These are phyloP conservation scores for Pristionchus mayeri DNA, from an alignment of 2,888 invertebrate genomes.

Conservation along the genomic window DNA sequence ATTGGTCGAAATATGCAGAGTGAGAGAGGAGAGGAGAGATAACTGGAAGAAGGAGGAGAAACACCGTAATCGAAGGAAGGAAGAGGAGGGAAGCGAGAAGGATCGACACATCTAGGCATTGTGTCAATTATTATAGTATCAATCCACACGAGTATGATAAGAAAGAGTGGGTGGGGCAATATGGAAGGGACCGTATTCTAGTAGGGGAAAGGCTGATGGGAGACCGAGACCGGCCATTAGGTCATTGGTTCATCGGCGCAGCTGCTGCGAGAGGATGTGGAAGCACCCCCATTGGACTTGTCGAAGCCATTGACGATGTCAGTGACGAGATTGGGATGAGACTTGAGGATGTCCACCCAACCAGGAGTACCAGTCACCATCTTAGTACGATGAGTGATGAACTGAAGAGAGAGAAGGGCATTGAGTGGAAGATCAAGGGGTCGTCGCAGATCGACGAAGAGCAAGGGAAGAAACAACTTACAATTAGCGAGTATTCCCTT, in stretches of 20 bases:
- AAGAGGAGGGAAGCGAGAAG: not conserved
- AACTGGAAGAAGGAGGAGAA: not conserved
- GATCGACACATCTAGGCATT: not conserved
- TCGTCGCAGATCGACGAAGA: too few species aligned
- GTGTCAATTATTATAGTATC: not conserved
- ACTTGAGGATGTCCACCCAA: conserved; percentile 67
- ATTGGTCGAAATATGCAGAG: conserved; percentile 29
- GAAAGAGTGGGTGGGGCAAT: conserved; percentile 13
- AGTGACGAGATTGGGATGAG: conserved; percentile 72
- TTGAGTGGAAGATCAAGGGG: too few species aligned
- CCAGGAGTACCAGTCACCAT: conserved; percentile 64
- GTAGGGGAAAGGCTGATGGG: not conserved
- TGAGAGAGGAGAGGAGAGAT: conserved; percentile 9
- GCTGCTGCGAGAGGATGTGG: conserved; percentile 28
- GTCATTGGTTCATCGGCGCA: conserved; percentile 47
- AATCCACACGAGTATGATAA: not conserved
- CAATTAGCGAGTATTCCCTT: conserved; percentile 67
- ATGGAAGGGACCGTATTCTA: conserved; percentile 7
- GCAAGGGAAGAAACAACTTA: conserved; percentile 13
- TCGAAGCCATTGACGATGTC: conserved; percentile 70
- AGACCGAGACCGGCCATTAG: not conserved
- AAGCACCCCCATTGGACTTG: conserved; percentile 27
- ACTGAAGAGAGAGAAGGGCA: conserved; percentile 55
- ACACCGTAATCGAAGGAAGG: conserved; percentile 16
- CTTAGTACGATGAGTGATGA: conserved; percentile 71